Evolutionary conservation across 2,888 invertebrate species (phyloP), one percentile per base, ranked within the genome.

Genomic region (Phalera bucephala): DNA sequence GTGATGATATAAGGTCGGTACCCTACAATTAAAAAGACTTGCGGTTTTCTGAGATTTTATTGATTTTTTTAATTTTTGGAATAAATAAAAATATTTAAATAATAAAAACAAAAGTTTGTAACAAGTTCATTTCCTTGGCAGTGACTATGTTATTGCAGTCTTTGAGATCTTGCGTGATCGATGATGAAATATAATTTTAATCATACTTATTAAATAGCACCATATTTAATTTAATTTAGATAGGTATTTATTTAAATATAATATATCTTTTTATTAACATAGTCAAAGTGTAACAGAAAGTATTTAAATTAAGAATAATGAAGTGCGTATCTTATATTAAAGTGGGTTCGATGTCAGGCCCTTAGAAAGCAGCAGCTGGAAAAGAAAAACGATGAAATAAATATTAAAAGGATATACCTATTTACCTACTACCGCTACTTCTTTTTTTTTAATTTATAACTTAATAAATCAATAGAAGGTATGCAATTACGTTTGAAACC

Each of bases 291-390:
- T 65, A 68, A 72, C 64, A 74, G 68, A 63, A 64, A 62, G 63
- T 17, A 54, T 59, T 66, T 72, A 72, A 74, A 68, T 72, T 73
- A 71, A 62, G 64, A 66, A 67, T 68, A 59, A 17, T 64, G 61
- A 56, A 67, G 64, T 67, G 57, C 59, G 68, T 64, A 68, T 64
- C 74, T 76, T 80, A 80, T 56, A 55, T 58, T 74, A 69, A 47
- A 59, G 50, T 66, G 56, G 65, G 52, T 69, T 77, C 78, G 80
- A 64, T 75, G 78, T 53, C 64, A 39, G 67, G 68, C 72, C 72
- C 73, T 85, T 84, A 89, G 79, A 59, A 88, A 72, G 86, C 88
- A 72, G 88, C 86, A 74, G 88, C 89, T 89, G 89, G 64, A 89
- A 88, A 71, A 66, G 46, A 68, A 72, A 70, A 31, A 35, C 13